Percentiles rank a stretch among this genome's conserved stretches.
These are phyloP conservation scores for Zaprionus bogoriensis DNA, from an alignment of 2,888 invertebrate genomes.

Conservation along the genomic window DNA sequence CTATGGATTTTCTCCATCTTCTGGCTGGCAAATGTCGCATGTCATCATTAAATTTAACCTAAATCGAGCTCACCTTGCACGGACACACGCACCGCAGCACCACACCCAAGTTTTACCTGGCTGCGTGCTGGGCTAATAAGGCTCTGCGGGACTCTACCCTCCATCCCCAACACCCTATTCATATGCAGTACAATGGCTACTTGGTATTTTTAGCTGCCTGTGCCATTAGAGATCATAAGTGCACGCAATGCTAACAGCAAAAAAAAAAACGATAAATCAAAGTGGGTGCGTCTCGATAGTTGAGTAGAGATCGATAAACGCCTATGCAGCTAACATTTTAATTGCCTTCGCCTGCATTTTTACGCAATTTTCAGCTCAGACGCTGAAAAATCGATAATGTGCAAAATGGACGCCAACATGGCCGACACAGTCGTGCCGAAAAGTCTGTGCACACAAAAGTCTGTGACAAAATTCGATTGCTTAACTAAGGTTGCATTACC, in stretches of 20 bases:
- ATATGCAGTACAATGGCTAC: background rate
- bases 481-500: slow-evolving; percentile 67
- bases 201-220: slow-evolving; percentile 21
- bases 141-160: background rate
- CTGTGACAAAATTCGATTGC: slow-evolving; percentile 14
- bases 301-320: background rate
- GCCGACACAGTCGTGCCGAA: slow-evolving; percentile 61
- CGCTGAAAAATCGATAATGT: slow-evolving; percentile 81
- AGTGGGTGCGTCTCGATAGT: slow-evolving; percentile 47
- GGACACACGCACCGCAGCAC: slow-evolving; percentile 41
- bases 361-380: slow-evolving; percentile 54
- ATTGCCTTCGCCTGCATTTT: slow-evolving; percentile 13
- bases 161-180: background rate
- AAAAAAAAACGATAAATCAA: slow-evolving; percentile 71
- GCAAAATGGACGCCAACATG: slow-evolving; percentile 82
- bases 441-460: slow-evolving; percentile 21
- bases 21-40: slow-evolving; percentile 65
- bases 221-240: slow-evolving; percentile 24
- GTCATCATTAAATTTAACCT: slow-evolving; percentile 77
- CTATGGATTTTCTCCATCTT: slow-evolving; percentile 64
- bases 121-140: too few species aligned
- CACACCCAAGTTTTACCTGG: slow-evolving; percentile 69
- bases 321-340: slow-evolving; percentile 1
- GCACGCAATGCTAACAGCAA: slow-evolving; percentile 16
- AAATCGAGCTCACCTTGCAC: slow-evolving; percentile 65